Conservation (phyloP, 1,140 invertebrate species). For the Bombus cullumanus region DNA sequence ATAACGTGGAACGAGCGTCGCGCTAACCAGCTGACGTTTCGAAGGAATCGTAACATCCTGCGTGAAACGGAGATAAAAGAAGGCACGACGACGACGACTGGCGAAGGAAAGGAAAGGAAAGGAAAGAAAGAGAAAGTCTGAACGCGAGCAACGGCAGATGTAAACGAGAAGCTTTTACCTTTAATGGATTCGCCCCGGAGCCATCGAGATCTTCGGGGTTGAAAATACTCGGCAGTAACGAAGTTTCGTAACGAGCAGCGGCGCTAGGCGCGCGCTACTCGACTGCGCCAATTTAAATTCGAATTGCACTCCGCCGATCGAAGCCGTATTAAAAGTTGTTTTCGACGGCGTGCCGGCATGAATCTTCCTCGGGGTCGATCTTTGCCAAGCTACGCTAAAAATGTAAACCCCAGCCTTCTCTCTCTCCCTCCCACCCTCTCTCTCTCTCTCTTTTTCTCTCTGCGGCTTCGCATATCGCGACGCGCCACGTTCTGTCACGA, state of each 20-base stretch:
- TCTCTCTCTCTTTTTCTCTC: too few species aligned
- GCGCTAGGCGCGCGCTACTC: conserved; percentile 24
- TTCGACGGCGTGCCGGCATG: conserved; percentile 16
- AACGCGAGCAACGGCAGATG: conserved; percentile 59
- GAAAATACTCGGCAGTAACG: conserved; percentile 68
- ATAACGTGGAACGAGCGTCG: conserved; percentile 13
- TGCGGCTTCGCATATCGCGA: too few species aligned
- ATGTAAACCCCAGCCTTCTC: not conserved
- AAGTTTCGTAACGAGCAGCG: conserved; percentile 67
- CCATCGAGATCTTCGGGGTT: conserved; percentile 67
- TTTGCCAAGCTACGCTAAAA: conserved; percentile 30
- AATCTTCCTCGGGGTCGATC: conserved; percentile 14
- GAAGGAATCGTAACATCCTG: conserved; percentile 39
- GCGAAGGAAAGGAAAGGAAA: too few species aligned
- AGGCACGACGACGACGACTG: not conserved
- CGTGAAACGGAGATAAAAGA: not conserved
- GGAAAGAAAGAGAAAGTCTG: conserved; percentile 41
- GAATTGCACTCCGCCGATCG: conserved; percentile 57
- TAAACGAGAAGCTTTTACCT: conserved; percentile 70
- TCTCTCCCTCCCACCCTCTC: too few species aligned
- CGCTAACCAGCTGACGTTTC: conserved; percentile 64
- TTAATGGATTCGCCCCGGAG: conserved; percentile 68
- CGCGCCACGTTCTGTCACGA: too few species aligned
- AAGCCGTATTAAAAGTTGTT: conserved; percentile 53
- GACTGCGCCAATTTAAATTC: conserved; percentile 63